These are phyloP conservation scores for Oryzias melastigma DNA, from an alignment of 2,113 vertebrate genomes.

Conservation along the genomic window DNA sequence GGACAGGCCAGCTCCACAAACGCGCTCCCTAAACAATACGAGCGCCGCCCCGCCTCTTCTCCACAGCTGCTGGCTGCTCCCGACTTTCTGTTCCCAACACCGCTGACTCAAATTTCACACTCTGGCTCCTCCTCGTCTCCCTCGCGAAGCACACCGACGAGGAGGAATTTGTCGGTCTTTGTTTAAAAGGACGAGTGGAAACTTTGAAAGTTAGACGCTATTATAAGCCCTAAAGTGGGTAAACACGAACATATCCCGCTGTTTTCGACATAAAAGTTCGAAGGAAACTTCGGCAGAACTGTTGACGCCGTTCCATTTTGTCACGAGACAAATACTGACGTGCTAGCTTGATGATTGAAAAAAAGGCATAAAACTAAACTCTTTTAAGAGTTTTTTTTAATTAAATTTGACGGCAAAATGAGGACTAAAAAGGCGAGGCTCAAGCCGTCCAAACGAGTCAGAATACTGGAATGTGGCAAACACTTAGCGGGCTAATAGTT, in stretches of 20 bases:
- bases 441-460: constrained; percentile 40
- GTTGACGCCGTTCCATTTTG: not conserved
- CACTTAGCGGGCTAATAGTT: constrained; percentile 14
- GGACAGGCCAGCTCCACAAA: not conserved
- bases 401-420: constrained; percentile 11
- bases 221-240: too few species aligned
- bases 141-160: constrained; percentile 60
- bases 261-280: not conserved
- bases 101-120: constrained; percentile 75
- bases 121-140: constrained; percentile 79
- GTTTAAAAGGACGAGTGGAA: constrained; percentile 58
- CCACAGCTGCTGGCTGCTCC: constrained; percentile 56
- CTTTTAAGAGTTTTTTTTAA: not conserved
- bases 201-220: not conserved
- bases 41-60: constrained; percentile 6
- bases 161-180: constrained; percentile 74
- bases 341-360: not conserved
- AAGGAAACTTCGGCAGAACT: constrained; percentile 9
- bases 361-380: not conserved
- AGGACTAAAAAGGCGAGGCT: constrained; percentile 18
- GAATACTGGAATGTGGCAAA: constrained; percentile 46
- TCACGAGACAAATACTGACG: not conserved
- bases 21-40: not conserved
- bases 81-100: constrained; percentile 55
- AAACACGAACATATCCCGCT: too few species aligned